phyloP scores from a whole-genome alignment of 2,797 vertebrate species.

The Bradypodion pumilum region DNA sequence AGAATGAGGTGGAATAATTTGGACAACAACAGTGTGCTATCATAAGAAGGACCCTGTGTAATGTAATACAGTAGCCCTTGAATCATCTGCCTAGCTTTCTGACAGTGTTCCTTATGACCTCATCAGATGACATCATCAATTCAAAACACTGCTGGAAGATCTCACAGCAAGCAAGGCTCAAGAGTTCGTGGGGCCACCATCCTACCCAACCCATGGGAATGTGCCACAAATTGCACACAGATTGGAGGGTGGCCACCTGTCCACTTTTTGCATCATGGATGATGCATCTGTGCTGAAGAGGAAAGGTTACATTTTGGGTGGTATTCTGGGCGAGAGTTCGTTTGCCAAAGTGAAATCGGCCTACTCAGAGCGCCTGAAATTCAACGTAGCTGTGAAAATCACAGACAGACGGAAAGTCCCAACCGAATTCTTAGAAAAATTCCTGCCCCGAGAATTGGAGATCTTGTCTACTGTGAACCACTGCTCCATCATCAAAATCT shows the following conservation, averaged over 20 bases:
- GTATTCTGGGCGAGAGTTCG: constrained; percentile 58
- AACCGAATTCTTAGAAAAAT: constrained; percentile 66
- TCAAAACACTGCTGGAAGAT: constrained; percentile 45
- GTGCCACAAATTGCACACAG: constrained; percentile 35
- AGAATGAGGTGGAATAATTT: neutral
- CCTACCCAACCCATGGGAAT: constrained; percentile 43
- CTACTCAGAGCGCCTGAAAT: constrained; percentile 67
- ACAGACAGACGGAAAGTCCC: constrained; percentile 71
- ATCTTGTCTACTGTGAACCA: constrained; percentile 59
- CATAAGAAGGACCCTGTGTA: neutral
- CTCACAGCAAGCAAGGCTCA: constrained; percentile 37
- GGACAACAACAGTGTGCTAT: neutral
- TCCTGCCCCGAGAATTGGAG: constrained; percentile 69
- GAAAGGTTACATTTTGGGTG: constrained; percentile 68
- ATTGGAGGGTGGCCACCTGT: constrained; percentile 42
- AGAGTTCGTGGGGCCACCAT: constrained; percentile 40
- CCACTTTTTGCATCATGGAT: constrained; percentile 34
- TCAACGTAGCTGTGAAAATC: constrained; percentile 67
- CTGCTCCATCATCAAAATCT: constrained; percentile 68
- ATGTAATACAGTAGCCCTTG: neutral
- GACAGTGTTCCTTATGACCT: constrained; percentile 61
- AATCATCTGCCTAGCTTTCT: neutral
- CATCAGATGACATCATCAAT: constrained; percentile 59
- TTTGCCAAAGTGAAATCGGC: constrained; percentile 70
- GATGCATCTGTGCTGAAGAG: constrained; percentile 59